phyloP scores from a whole-genome alignment of 2,113 vertebrate species.

The Phainopepla nitens region DNA sequence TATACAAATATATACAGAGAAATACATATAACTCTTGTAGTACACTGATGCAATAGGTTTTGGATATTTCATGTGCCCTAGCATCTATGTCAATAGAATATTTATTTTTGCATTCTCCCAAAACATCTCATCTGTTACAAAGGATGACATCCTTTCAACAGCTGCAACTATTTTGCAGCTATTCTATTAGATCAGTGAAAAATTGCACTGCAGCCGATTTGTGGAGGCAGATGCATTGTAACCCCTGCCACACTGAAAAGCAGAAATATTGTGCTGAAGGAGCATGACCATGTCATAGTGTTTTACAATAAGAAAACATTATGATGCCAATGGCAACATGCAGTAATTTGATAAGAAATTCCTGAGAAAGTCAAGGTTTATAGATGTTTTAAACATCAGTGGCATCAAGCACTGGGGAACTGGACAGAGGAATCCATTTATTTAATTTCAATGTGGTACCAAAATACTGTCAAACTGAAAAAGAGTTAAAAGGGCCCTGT shows the following conservation, averaged over 20 bases:
- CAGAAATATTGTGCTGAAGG: not conserved
- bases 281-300: not conserved
- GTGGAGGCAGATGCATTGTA: not conserved
- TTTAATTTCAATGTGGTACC: not conserved
- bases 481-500: not conserved
- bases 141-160: not conserved
- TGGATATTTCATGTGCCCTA: not conserved
- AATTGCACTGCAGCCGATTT: not conserved
- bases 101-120: not conserved
- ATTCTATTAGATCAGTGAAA: not conserved
- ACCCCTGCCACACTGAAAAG: not conserved
- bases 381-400: not conserved
- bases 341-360: not conserved
- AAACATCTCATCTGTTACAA: not conserved
- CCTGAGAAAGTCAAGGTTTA: not conserved
- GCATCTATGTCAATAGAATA: not conserved
- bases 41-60: not conserved
- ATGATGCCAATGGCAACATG: not conserved
- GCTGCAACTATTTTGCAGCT: not conserved
- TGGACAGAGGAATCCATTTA: not conserved
- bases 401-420: not conserved
- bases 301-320: not conserved
- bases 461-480: not conserved
- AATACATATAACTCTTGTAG: not conserved
- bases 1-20: not conserved